Conservation (phyloP, 2,797 vertebrate genomes). For the Petrocephalus sullivani region DNA sequence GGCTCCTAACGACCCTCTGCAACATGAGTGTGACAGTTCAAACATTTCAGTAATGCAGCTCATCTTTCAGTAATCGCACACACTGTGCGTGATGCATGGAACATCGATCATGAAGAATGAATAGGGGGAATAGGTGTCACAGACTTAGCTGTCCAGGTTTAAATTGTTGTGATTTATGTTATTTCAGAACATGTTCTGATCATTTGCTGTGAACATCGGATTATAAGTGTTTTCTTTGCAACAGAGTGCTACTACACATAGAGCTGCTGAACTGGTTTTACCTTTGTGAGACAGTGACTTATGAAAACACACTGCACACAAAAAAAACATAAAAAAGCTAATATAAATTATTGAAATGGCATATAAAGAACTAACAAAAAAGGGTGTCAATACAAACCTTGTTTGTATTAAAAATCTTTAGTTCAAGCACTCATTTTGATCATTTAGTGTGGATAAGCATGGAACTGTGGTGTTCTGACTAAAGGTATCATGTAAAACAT, state of each 20-base stretch:
- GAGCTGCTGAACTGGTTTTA: neutral
- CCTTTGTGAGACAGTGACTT: neutral
- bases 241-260: neutral
- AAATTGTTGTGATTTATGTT: neutral
- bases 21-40: neutral
- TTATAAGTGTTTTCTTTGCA: neutral
- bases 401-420: neutral
- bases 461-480: neutral
- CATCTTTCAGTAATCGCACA: neutral
- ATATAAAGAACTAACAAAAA: neutral
- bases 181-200: neutral
- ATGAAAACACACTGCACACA: neutral
- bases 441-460: neutral
- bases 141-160: neutral
- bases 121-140: neutral
- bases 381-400: neutral
- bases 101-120: neutral
- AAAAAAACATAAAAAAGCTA: neutral
- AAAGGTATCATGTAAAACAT: neutral
- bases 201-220: neutral
- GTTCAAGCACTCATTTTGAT: neutral
- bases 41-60: constrained; percentile 10
- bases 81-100: neutral
- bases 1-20: neutral
- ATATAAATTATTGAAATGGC: neutral